These are phyloP conservation scores for Pseudochirops corinnae DNA, from an alignment of 2,797 vertebrate genomes.

Conservation along the genomic window DNA sequence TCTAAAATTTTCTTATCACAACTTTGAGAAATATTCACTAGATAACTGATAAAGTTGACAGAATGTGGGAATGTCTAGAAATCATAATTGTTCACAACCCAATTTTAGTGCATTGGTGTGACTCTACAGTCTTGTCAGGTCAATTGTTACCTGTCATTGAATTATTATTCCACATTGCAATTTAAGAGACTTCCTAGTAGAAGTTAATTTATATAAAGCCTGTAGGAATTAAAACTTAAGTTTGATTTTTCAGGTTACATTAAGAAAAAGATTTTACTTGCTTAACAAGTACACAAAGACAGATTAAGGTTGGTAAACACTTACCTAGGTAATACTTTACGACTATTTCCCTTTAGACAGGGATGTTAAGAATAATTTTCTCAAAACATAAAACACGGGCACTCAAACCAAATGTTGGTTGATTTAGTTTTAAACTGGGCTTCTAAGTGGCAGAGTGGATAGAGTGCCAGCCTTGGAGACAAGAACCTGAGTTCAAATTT, in stretches of 20 bases:
- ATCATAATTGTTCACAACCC: not conserved
- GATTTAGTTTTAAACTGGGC: not conserved
- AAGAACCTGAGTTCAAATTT: not conserved
- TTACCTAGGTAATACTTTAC: not conserved
- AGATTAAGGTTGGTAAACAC: not conserved
- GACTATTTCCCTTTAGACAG: not conserved
- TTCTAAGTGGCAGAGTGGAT: not conserved
- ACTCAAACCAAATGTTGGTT: not conserved
- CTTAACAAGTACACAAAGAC: not conserved
- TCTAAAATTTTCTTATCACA: constrained; percentile 27
- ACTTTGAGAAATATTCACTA: not conserved
- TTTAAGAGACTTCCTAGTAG: constrained; percentile 20
- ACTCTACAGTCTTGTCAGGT: not conserved
- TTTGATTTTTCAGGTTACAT: constrained; percentile 37
- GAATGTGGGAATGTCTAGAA: not conserved
- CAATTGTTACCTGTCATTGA: not conserved
- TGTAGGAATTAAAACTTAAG: constrained; percentile 43
- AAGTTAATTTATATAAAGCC: not conserved
- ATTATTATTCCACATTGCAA: constrained; percentile 8
- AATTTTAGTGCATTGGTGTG: not conserved
- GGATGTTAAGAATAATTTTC: not conserved
- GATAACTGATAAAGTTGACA: not conserved
- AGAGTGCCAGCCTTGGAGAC: not conserved
- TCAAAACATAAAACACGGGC: not conserved
- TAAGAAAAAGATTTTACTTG: constrained; percentile 4